Conservation (phyloP, 2,888 invertebrate genomes). For the Pyrocoelia pectoralis region DNA sequence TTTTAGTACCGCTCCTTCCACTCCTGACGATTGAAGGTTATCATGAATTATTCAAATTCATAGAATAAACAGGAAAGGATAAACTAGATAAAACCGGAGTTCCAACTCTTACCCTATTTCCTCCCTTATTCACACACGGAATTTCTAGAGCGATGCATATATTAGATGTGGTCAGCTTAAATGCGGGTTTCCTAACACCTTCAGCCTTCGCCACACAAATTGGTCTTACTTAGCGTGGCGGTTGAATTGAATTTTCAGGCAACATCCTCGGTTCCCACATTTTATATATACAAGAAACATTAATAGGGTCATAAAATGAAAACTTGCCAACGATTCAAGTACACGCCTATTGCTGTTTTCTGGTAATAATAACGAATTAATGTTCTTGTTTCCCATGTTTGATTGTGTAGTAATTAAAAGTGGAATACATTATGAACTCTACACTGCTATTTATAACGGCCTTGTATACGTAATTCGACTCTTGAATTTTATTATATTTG, state of each 20-base stretch:
- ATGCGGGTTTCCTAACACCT: constrained; percentile 35
- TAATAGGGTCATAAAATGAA: constrained; percentile 1
- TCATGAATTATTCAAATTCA: constrained; percentile 32
- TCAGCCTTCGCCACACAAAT: constrained; percentile 34
- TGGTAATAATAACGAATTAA: not conserved
- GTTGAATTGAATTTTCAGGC: constrained; percentile 31
- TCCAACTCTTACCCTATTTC: constrained; percentile 28
- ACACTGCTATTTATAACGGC: too few species aligned
- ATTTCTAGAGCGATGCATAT: constrained; percentile 31
- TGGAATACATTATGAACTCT: not conserved
- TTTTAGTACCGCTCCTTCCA: constrained; percentile 16
- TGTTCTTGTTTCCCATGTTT: not conserved
- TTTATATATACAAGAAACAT: not conserved
- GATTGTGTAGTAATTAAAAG: not conserved
- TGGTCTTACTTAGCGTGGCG: constrained; percentile 34
- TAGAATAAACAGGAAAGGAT: constrained; percentile 33
- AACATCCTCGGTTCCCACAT: not conserved
- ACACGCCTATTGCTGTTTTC: not conserved
- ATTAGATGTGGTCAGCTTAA: constrained; percentile 36
- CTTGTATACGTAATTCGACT: too few species aligned
- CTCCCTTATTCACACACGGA: constrained; percentile 33
- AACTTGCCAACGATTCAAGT: not conserved
- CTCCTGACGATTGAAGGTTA: constrained; percentile 27
- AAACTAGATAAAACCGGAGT: constrained; percentile 30
- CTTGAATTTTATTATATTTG: too few species aligned